Percentiles rank a stretch among this genome's conserved stretches.
These are phyloP conservation scores for Thunnus thynnus DNA, from an alignment of 2,113 vertebrate species.

Conservation along the genomic window DNA sequence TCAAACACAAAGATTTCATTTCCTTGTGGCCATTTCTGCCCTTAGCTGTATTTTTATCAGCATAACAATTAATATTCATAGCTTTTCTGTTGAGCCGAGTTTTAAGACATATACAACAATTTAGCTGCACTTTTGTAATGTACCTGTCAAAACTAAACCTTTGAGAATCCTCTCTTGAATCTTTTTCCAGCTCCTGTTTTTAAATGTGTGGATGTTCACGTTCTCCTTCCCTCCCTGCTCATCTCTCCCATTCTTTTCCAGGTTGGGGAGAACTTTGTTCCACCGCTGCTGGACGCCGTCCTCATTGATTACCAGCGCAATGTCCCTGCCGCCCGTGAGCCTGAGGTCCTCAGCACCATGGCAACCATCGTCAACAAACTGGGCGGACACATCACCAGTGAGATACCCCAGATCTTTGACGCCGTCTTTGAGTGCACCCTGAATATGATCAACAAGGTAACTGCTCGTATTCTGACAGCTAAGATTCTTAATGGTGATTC, in stretches of 20 bases:
- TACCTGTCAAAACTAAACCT: background rate
- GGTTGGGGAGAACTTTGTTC: conserved; percentile 99
- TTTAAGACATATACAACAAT: background rate
- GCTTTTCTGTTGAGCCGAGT: background rate
- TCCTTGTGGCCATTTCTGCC: background rate
- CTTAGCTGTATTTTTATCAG: conserved; percentile 23
- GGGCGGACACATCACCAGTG: conserved; percentile 96
- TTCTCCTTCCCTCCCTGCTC: background rate
- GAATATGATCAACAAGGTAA: conserved; percentile 99
- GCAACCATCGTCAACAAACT: conserved; percentile 99
- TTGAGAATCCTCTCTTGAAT: background rate
- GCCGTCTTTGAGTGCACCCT: conserved; percentile 99
- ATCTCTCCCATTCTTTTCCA: conserved; percentile 62
- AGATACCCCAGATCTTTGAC: conserved; percentile 99
- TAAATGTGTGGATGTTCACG: background rate
- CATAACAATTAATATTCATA: conserved; percentile 12
- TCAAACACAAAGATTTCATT: conserved; percentile 21
- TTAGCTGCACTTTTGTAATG: background rate
- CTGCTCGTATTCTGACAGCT: background rate
- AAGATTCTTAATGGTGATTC: too few species aligned
- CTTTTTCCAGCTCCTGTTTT: background rate
- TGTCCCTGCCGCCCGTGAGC: conserved; percentile 96
- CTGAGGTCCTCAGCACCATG: conserved; percentile 99
- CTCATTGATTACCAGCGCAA: conserved; percentile 99
- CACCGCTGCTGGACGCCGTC: conserved; percentile 96